Evolutionary conservation across 2,113 vertebrate genomes (phyloP), one percentile per base, ranked within the genome.

Genomic region (Heteronetta atricapilla): DNA sequence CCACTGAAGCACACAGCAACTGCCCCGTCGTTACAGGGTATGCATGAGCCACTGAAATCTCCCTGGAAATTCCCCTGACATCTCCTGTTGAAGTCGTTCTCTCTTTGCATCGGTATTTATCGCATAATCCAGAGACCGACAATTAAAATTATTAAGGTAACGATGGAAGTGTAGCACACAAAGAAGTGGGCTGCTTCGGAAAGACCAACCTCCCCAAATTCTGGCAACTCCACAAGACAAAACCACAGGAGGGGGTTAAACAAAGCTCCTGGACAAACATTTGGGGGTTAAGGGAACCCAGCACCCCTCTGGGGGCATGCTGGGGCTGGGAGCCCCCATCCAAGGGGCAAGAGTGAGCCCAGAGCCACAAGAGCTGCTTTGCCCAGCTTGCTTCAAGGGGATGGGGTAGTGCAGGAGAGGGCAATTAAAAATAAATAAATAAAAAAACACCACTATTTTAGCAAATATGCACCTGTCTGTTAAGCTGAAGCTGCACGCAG

Each of bases 1-100:
- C 52, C 63, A 8, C 87, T 77, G 82, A 85, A 93, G 91, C 95
- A 68, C 87, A 48, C 63, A 70, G 70, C 93, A 22, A 88, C 67
- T 29, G 3, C 82, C 5, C 1, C 10, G 0, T 33, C 6, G 1
- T 79, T 90, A 82, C 55, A 50, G 73, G 72, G 42, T 25, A 64
- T 86, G 81, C 72, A 72, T 38, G 31, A 94, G 40, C n/a, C 87
- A 68, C 46, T 48, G 46, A 11, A 48, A 48, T 48, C 46, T 48
- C 46, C 46, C 46, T 48, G 46, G 46, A 48, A 48, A 48, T 48
- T 21, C 94, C 86, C 91, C 84, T 36, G 6, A 82, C 52, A 91
- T 76, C 31, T 70, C 59, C 72, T 70, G 73, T 20, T 59, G 76
- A 79, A 94, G 26, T 50, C 64, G 8, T 53, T 48, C 58, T 64